Base-by-base conservation (phyloP, 2,888 invertebrate genomes). In the Acanthosepion pharaonis region DNA sequence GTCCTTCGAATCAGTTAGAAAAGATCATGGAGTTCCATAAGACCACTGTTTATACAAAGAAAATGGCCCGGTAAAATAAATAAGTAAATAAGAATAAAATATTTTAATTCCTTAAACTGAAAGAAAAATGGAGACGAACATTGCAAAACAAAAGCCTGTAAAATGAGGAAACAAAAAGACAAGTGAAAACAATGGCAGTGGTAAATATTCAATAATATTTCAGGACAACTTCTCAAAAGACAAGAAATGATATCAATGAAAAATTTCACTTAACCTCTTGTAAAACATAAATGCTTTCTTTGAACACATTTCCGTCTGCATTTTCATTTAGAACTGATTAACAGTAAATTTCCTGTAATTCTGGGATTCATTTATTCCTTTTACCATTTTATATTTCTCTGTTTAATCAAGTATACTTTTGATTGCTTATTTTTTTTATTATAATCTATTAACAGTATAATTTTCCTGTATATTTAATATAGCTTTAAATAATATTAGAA, bases 21-120 rank as follows among this genome's bases (percentile, higher is more conserved):
- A 78, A n/a, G 78, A 78, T 78, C n/a, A 33, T n/a, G 9, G 78
- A 78, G n/a, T 78, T 78, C n/a, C n/a, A 78, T 78, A 78, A 78
- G n/a, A n/a, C 78, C n/a, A 78, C 33, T 78, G 78, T 78, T 78
- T 78, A 78, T 33, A 78, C 78, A n/a, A 78, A n/a, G 78, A 78
- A 78, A 9, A 78, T n/a, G n/a, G n/a, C 18, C n/a, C 11, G n/a
- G 23, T 9, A 78, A 15, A 78, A 78, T 11, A 64, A 64, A 64
- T 9, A n/a, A n/a, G n/a, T n/a, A 78, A 78, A 78, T n/a, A 78
- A 33, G n/a, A 78, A 33, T 2, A 78, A 78, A 78, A 33, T 15
- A 23, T 33, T 78, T 78, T 33, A 78, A 78, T 78, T 78, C 78
- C 78, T 33, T 33, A 78, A 78, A 15, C n/a, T 78, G 33, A 78